Evolutionary conservation across 1,140 invertebrate species (phyloP).

Genomic region (Drosophila nigrodunni): DNA sequence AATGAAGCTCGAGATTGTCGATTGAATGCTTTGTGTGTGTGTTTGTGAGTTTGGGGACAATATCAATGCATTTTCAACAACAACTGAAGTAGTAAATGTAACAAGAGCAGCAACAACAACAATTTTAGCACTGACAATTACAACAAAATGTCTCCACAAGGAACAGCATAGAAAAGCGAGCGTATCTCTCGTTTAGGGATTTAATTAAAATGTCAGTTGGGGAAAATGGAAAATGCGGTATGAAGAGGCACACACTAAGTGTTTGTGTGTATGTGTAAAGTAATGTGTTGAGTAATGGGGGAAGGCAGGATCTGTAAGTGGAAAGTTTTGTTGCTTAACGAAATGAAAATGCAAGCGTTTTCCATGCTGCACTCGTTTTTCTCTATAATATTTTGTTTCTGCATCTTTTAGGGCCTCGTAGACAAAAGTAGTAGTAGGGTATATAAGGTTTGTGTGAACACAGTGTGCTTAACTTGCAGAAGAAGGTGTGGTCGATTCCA

Average conservation of each 20-base stretch:
- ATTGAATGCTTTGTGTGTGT: conserved; percentile 4
- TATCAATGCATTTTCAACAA: conserved; percentile 26
- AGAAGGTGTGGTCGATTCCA: too few species aligned
- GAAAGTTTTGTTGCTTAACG: conserved; percentile 48
- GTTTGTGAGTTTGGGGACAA: conserved; percentile 20
- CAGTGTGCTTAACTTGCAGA: too few species aligned
- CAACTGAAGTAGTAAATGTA: conserved; percentile 1
- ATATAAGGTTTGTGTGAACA: too few species aligned
- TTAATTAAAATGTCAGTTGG: conserved; percentile 63
- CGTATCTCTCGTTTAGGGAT: conserved; percentile 56
- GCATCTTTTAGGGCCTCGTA: background rate
- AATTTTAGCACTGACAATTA: background rate
- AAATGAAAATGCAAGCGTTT: conserved; percentile 54
- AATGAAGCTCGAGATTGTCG: background rate
- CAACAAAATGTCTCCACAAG: background rate
- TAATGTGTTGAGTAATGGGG: background rate
- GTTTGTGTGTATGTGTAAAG: too few species aligned
- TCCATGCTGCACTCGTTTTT: conserved; percentile 1
- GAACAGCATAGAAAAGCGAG: conserved; percentile 24
- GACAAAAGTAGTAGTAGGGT: too few species aligned
- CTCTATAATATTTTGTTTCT: background rate
- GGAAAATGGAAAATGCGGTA: conserved; percentile 17
- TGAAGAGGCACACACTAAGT: background rate
- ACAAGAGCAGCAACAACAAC: conserved; percentile 13
- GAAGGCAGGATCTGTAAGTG: background rate